Evolutionary conservation across 2,113 vertebrate species (phyloP).

Genomic region (Campylorhamphus procurvoides): DNA sequence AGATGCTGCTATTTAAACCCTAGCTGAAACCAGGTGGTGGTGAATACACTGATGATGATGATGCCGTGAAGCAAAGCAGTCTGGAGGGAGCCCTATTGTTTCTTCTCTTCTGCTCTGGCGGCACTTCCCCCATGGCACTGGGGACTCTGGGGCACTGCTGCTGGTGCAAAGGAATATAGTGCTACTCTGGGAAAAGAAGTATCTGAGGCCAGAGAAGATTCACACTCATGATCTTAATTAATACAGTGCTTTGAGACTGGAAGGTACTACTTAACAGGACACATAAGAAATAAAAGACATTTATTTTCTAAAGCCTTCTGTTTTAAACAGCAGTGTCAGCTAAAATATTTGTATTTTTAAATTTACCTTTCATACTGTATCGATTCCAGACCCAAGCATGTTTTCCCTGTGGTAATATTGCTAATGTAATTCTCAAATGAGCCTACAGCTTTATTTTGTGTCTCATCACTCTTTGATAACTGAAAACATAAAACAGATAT

Average conservation of each 20-base stretch:
- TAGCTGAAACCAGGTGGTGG: background rate
- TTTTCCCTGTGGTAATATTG: background rate
- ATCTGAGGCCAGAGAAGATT: background rate
- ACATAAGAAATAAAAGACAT: background rate
- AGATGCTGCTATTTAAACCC: background rate
- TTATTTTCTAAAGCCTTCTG: background rate
- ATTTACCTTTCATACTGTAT: background rate
- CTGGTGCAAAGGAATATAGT: background rate
- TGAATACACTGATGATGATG: accelerated
- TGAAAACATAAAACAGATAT: background rate
- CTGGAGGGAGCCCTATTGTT: background rate
- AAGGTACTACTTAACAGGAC: background rate
- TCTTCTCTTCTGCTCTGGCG: background rate
- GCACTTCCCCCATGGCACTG: accelerated
- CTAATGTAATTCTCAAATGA: background rate
- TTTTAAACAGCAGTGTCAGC: background rate
- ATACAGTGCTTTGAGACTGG: background rate
- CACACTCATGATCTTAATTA: background rate
- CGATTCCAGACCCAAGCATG: background rate
- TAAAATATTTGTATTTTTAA: background rate
- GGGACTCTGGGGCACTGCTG: background rate
- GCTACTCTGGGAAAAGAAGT: background rate
- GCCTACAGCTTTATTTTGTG: background rate
- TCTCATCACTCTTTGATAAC: background rate
- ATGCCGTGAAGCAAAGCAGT: background rate